Conservation (phyloP, 2,797 vertebrate genomes). For the Cyclura pinguis region DNA sequence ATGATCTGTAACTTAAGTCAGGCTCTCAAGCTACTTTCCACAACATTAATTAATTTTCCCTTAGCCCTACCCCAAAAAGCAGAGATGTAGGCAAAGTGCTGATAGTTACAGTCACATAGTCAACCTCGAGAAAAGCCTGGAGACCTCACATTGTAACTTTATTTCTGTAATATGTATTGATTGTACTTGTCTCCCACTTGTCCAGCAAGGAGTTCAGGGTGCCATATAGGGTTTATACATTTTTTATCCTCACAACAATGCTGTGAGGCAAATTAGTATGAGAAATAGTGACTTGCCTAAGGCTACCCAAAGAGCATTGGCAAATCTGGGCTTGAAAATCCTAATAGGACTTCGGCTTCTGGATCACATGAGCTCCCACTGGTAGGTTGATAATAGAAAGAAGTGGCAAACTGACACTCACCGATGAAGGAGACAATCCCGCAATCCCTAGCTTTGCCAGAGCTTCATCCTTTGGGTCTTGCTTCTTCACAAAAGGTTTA, state of each 20-base stretch:
- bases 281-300: not conserved
- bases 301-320: not conserved
- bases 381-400: not conserved
- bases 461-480: constrained; percentile 92
- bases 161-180: too few species aligned
- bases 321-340: not conserved
- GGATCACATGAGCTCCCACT: not conserved
- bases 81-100: not conserved
- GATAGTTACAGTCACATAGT: not conserved
- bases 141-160: not conserved
- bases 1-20: not conserved
- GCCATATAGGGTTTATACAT: not conserved
- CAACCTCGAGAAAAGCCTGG: not conserved
- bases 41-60: not conserved
- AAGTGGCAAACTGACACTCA: constrained; percentile 64
- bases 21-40: not conserved
- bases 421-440: constrained; percentile 52
- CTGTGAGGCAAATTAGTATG: not conserved
- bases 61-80: not conserved
- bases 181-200: not conserved
- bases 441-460: constrained; percentile 84
- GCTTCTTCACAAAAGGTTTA: constrained; percentile 85
- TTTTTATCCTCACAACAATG: not conserved
- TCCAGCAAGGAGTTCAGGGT: not conserved
- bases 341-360: not conserved